Evolutionary conservation across 2,113 vertebrate genomes (phyloP).

Genomic region (Sakesphorus luctuosus): DNA sequence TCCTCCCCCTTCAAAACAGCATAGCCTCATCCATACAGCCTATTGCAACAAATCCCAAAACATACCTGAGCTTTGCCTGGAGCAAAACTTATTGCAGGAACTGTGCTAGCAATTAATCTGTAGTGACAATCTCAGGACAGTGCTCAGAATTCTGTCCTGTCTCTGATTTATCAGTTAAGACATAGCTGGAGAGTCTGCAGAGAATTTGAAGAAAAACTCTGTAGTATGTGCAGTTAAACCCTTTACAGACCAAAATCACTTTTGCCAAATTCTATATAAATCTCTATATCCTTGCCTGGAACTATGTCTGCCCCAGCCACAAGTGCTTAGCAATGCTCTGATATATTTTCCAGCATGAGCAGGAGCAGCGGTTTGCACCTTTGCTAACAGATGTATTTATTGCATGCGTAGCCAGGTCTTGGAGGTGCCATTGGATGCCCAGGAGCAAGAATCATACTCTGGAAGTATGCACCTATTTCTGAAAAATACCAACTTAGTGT

Average conservation of each 20-base stretch:
- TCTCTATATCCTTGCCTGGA: not conserved
- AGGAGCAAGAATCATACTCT: not conserved
- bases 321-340: not conserved
- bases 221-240: not conserved
- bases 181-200: not conserved
- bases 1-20: not conserved
- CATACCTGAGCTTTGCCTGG: not conserved
- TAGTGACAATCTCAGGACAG: slow-evolving; percentile 36
- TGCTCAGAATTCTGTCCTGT: not conserved
- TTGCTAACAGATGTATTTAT: not conserved
- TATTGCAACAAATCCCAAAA: not conserved
- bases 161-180: slow-evolving; percentile 38
- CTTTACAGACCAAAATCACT: not conserved
- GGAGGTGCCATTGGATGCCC: accelerated
- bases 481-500: not conserved
- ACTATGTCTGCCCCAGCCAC: not conserved
- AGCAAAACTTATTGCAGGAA: not conserved
- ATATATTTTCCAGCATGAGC: not conserved
- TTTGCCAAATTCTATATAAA: slow-evolving; percentile 19
- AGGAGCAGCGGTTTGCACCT: not conserved
- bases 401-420: not conserved
- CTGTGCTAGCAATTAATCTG: slow-evolving; percentile 5
- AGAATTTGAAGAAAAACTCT: slow-evolving; percentile 6
- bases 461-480: not conserved
- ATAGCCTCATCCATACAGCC: not conserved